Evolutionary conservation across 2,888 invertebrate genomes (phyloP).

Genomic region (Troilus luridus): DNA sequence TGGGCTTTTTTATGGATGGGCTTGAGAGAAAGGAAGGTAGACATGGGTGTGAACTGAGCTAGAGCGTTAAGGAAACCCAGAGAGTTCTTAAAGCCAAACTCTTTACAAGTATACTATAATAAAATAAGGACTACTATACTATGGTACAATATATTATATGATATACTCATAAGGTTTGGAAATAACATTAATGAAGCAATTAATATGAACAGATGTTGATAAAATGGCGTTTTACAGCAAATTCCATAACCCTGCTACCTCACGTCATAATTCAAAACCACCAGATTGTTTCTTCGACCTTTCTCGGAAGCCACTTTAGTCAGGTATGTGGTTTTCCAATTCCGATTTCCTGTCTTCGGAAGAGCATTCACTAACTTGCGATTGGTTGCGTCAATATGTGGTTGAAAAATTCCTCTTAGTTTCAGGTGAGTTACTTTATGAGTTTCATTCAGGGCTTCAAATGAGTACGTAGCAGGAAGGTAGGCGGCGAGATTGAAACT

Average conservation of each 20-base stretch:
- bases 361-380: neutral
- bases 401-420: neutral
- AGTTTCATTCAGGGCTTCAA: too few species aligned
- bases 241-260: neutral
- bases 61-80: neutral
- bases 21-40: neutral
- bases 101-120: too few species aligned
- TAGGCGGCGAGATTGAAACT: neutral
- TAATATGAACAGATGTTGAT: neutral
- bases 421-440: neutral
- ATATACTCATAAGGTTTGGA: too few species aligned
- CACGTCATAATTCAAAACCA: conserved; percentile 7
- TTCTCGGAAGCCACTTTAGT: neutral
- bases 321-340: conserved; percentile 22
- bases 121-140: too few species aligned
- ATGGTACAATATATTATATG: neutral
- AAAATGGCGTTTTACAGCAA: neutral
- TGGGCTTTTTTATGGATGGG: conserved; percentile 1
- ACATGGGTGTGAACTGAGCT: neutral
- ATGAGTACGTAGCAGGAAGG: neutral
- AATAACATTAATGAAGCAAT: too few species aligned
- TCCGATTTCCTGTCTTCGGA: neutral
- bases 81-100: neutral
- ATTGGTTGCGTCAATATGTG: neutral
- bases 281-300: conserved; percentile 20